Conservation (phyloP, 2,888 invertebrate genomes). For the Mactromeris polynyma region DNA sequence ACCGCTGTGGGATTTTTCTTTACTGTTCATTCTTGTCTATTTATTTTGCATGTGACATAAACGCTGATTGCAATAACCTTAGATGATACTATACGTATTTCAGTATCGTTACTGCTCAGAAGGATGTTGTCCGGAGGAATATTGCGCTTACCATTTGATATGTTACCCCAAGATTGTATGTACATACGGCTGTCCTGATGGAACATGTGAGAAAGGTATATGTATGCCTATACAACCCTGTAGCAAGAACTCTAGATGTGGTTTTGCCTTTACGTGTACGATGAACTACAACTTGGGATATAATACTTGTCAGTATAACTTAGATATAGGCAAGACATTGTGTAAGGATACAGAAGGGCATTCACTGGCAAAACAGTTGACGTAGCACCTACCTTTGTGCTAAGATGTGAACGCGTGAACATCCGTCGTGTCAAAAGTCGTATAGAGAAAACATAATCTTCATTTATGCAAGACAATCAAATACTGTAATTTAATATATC, state of each 20-base stretch:
- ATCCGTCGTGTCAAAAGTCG: not conserved
- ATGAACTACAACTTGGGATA: conserved; percentile 84
- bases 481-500: no score
- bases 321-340: conserved; percentile 81
- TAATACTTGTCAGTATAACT: conserved; percentile 83
- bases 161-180: conserved; percentile 84
- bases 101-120: conserved; percentile 77
- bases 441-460: not conserved
- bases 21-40: no score
- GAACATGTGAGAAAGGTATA: conserved; percentile 78
- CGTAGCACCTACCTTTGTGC: not conserved
- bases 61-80: no score
- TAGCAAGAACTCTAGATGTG: conserved; percentile 70
- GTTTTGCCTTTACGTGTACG: conserved; percentile 77
- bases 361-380: conserved; percentile 57
- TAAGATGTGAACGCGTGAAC: no score
- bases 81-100: not conserved
- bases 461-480: not conserved
- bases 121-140: conserved; percentile 84
- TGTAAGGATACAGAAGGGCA: conserved; percentile 80
- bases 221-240: conserved; percentile 82
- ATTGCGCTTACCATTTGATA: conserved; percentile 82
- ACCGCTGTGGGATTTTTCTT: no score
- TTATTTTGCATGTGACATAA: no score
- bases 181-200: conserved; percentile 83